Base-by-base conservation (phyloP, 1,140 invertebrate species). In the Drosophila parvula region DNA sequence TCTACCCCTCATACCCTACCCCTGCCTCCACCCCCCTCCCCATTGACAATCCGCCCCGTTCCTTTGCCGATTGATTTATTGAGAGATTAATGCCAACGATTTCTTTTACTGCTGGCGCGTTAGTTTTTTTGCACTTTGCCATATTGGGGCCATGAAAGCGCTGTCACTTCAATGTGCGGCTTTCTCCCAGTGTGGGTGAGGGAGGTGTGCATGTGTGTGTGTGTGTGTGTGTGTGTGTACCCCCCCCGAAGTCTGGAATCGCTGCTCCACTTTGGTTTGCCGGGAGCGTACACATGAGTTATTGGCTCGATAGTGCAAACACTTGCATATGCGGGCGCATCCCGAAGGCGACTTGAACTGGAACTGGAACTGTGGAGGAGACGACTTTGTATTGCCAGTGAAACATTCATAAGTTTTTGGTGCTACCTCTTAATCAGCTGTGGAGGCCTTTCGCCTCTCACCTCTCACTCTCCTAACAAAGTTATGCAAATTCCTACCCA, bases 61-160 rank as follows among this genome's bases (percentile, higher is more conserved):
- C 34, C 36, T n/a, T 18, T 18, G 32, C 44, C 65, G 51, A 81
- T 73, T 65, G 65, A 81, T 81, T 77, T 81, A 81, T 81, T 81
- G 44, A 77, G 65, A 53, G 70, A 75, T 80, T 80, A 75, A 68
- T 80, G 59, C 69, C 67, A 65, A 61, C 48, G 65, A 71, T 71
- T 70, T 40, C 65, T 68, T 70, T 71, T 55, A 78, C 51, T 58
- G 74, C 40, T 38, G 60, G 60, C 38, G 48, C 53, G 45, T 73
- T 44, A 79, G 60, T 79, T 44, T 77, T 43, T 77, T 60, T 77
- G 56, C 56, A 69, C 62, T 43, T 28, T 59, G 51, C 53, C 53
- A 68, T 68, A 69, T 69, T 69, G 65, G 47, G 45, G 65, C 65
- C 47, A 68, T 67, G 65, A 69, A 67, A 69, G 65, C 62, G 62